Conservation (phyloP, 1,140 invertebrate species). For the Ylistrum balloti region DNA sequence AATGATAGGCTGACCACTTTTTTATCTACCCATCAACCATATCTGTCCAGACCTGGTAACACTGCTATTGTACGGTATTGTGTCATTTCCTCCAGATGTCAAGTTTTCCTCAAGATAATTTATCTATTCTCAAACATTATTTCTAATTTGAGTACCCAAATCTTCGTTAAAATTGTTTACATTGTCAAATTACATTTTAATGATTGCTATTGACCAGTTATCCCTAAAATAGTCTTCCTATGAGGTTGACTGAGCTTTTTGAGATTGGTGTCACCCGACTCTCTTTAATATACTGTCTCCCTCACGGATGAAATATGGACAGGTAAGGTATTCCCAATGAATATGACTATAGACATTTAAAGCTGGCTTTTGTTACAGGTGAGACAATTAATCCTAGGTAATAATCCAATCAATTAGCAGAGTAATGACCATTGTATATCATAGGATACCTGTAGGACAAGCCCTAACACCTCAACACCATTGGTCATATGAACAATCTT, state of each 20-base stretch:
- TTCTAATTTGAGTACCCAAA: background rate
- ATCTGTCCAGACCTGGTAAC: background rate
- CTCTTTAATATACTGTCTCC: background rate
- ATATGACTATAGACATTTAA: background rate
- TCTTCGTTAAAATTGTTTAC: background rate
- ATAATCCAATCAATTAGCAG: background rate
- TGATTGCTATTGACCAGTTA: background rate
- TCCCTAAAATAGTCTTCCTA: background rate
- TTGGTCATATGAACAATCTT: no score
- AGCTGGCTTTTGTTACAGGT: background rate
- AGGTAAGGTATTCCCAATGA: no score
- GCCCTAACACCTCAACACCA: no score
- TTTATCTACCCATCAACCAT: conserved; percentile 24
- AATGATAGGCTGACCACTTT: background rate
- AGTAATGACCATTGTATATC: background rate
- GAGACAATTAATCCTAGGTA: background rate
- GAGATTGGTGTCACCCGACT: background rate
- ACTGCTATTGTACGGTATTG: background rate
- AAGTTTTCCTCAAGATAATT: background rate
- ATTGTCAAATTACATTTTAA: background rate
- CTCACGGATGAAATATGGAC: no score
- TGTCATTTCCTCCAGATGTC: background rate
- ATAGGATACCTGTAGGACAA: background rate
- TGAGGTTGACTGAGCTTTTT: background rate
- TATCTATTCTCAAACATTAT: background rate